These are phyloP conservation scores for Invenusta paracnida DNA, from an alignment of 2,888 invertebrate species.

Conservation along the genomic window DNA sequence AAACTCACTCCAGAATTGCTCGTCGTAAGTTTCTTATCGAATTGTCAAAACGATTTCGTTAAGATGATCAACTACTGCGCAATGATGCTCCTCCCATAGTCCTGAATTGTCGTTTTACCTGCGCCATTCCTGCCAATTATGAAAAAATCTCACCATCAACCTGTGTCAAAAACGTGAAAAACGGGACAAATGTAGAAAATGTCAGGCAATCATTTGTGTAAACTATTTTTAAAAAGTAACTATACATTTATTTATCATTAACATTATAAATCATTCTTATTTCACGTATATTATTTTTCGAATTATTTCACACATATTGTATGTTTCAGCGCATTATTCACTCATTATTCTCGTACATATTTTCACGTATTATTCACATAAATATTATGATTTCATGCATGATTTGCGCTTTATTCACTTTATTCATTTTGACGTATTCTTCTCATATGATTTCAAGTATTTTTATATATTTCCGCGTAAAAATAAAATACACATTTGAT, in stretches of 20 bases:
- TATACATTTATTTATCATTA: neutral
- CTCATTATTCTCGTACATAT: neutral
- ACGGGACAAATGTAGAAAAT: neutral
- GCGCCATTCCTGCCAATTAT: constrained; percentile 16
- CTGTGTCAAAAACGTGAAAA: constrained; percentile 6
- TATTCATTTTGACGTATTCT: neutral
- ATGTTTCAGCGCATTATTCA: neutral
- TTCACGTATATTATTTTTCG: too few species aligned
- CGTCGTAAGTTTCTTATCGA: neutral
- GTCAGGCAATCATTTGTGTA: constrained; percentile 29
- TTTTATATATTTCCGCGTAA: neutral
- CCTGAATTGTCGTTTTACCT: neutral
- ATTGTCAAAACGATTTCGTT: neutral
- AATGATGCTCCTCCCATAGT: neutral
- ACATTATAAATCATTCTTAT: neutral
- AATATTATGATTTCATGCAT: too few species aligned
- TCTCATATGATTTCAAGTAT: neutral
- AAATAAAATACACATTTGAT: neutral
- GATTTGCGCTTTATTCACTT: too few species aligned
- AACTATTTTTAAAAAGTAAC: neutral
- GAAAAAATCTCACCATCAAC: constrained; percentile 20
- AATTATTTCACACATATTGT: too few species aligned
- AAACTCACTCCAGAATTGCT: constrained; percentile 5
- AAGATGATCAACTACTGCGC: neutral
- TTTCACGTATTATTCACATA: neutral